Conservation (phyloP, 2,797 vertebrate genomes). For the Halcyon chelicuti region DNA sequence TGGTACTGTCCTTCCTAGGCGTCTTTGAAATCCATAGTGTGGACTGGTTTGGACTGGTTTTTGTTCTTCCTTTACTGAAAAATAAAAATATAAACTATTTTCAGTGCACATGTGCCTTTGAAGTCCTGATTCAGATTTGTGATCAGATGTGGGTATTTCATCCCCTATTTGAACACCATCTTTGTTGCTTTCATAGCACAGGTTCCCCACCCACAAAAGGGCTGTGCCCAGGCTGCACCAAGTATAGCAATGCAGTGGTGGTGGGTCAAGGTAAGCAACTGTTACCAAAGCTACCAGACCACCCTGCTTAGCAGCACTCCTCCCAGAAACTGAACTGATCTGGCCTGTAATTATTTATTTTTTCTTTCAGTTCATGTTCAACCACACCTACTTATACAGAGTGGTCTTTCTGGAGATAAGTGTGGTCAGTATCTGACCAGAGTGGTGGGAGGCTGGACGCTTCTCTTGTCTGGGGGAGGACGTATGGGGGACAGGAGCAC, state of each 20-base stretch:
- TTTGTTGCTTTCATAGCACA: background rate
- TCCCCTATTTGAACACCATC: background rate
- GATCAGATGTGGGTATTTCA: background rate
- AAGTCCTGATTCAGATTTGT: background rate
- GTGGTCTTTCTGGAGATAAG: background rate
- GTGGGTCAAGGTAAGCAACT: background rate
- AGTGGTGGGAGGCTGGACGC: background rate
- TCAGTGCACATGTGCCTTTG: background rate
- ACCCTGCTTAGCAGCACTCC: background rate
- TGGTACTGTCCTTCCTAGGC: slow-evolving; percentile 85
- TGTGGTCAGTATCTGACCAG: background rate
- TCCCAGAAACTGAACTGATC: background rate
- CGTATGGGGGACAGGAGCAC: fast-evolving
- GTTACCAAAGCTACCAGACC: background rate
- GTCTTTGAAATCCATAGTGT: slow-evolving; percentile 93
- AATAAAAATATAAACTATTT: slow-evolving; percentile 52
- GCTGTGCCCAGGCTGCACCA: background rate
- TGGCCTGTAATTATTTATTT: fast-evolving
- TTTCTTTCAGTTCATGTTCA: background rate
- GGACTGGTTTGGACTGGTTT: slow-evolving; percentile 87
- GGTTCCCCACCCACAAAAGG: background rate
- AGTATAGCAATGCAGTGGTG: background rate
- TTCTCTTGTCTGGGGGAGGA: background rate
- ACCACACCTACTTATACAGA: background rate
- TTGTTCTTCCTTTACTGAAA: slow-evolving; percentile 88